A percentile compares a stretch with the other conserved stretches of the same genome.
These are phyloP conservation scores for Catajapyx aquilonaris DNA, from an alignment of 1,140 invertebrate genomes.

Conservation along the genomic window DNA sequence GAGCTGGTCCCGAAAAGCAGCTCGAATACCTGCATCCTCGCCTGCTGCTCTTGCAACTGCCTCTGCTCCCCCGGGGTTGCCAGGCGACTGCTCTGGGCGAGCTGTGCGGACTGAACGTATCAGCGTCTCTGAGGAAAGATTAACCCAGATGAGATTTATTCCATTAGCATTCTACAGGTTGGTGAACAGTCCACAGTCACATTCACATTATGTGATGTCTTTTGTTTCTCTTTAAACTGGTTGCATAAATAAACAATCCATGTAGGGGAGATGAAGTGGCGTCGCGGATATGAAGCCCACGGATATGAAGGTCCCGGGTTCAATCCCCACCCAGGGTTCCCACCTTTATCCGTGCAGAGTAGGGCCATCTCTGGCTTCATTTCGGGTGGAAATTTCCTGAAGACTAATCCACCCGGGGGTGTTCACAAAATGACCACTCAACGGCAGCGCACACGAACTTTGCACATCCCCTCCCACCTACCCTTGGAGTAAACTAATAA, in stretches of 20 bases:
- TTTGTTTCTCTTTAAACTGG: neutral
- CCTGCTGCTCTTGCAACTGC: conserved; percentile 21
- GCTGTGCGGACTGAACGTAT: conserved; percentile 26
- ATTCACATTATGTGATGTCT: neutral
- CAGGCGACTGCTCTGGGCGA: conserved; percentile 23
- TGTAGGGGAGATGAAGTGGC: too few species aligned
- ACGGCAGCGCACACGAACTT: too few species aligned
- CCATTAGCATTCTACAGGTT: neutral
- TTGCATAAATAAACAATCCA: neutral
- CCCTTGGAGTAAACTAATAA: too few species aligned
- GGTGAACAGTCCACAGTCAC: neutral
- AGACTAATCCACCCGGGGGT: too few species aligned
- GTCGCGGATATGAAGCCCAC: too few species aligned
- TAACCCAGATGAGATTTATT: neutral
- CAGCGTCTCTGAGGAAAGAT: conserved; percentile 24
- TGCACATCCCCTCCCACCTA: too few species aligned
- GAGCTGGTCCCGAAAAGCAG: conserved; percentile 24
- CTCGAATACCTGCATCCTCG: conserved; percentile 20
- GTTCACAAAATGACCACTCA: too few species aligned
- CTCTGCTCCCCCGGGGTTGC: conserved; percentile 19
- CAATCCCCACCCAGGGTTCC: too few species aligned
- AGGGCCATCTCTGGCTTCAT: too few species aligned
- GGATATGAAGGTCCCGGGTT: too few species aligned
- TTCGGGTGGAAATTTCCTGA: too few species aligned
- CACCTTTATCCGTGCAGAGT: too few species aligned